phyloP scores from a whole-genome alignment of 1,140 invertebrate genomes.

The Drosophila obscura region DNA sequence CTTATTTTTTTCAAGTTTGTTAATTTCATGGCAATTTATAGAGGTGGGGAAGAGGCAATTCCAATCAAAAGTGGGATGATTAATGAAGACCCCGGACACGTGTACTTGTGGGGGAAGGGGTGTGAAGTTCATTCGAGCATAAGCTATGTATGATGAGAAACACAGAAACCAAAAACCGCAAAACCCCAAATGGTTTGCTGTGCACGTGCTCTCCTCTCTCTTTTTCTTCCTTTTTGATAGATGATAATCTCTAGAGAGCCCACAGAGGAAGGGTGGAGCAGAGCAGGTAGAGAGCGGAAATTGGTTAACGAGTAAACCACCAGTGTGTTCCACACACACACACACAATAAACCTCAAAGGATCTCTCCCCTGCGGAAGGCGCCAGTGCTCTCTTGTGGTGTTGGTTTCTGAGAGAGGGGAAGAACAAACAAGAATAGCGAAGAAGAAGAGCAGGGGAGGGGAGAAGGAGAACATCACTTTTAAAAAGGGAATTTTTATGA shows the following conservation, averaged over 20 bases:
- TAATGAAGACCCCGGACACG: conserved; percentile 42
- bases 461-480: conserved; percentile 25
- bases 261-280: no score
- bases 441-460: no score
- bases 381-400: conserved; percentile 12
- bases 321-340: conserved; percentile 3
- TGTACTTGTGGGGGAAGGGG: conserved; percentile 20
- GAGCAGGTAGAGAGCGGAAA: conserved; percentile 53
- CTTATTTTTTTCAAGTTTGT: conserved; percentile 38
- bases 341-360: conserved; percentile 35
- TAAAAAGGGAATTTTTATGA: conserved; percentile 39
- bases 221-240: conserved; percentile 11
- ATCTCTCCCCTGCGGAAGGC: conserved; percentile 28
- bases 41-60: conserved; percentile 32
- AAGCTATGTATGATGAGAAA: conserved; percentile 14
- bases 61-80: conserved; percentile 47
- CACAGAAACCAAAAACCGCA: conserved; percentile 38
- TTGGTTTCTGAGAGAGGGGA: conserved; percentile 4
- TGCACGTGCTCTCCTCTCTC: conserved; percentile 39
- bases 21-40: conserved; percentile 75
- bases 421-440: conserved; percentile 17
- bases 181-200: conserved; percentile 25
- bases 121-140: conserved; percentile 31
- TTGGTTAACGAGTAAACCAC: conserved; percentile 38
- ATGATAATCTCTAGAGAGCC: conserved; percentile 21